These are phyloP conservation scores for Calliphora vicina DNA, from an alignment of 1,140 invertebrate species.

Conservation along the genomic window DNA sequence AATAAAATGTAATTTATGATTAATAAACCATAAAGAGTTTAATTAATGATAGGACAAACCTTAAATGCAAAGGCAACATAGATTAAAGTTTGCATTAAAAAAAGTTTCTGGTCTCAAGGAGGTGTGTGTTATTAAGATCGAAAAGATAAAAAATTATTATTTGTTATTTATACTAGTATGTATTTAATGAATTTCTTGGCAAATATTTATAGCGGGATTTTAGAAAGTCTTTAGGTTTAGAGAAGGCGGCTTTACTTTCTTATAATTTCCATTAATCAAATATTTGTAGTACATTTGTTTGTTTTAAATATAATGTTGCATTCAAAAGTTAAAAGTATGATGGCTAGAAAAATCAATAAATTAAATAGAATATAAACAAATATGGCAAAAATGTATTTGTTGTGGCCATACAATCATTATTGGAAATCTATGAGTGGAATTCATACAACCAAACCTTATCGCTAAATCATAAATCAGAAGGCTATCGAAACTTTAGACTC, in stretches of 20 bases:
- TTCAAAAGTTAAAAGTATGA: background rate
- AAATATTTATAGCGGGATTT: background rate
- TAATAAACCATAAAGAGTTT: background rate
- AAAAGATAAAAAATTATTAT: background rate
- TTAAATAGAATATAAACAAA: background rate
- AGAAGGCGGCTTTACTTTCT: background rate
- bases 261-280: background rate
- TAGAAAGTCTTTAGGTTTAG: background rate
- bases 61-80: background rate
- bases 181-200: background rate
- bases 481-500: conserved; percentile 38
- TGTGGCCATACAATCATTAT: background rate
- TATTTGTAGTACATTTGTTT: background rate
- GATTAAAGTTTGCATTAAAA: background rate
- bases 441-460: conserved; percentile 19
- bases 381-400: background rate
- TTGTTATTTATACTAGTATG: background rate
- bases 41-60: background rate
- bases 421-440: background rate
- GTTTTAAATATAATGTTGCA: background rate
- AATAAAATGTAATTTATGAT: conserved; percentile 4
- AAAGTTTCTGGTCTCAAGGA: background rate
- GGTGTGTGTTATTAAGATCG: background rate
- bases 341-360: background rate
- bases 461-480: conserved; percentile 33